Evolutionary conservation across 2,888 invertebrate species (phyloP), one percentile per base, ranked within the genome.

Genomic region (Campoplex nolae): DNA sequence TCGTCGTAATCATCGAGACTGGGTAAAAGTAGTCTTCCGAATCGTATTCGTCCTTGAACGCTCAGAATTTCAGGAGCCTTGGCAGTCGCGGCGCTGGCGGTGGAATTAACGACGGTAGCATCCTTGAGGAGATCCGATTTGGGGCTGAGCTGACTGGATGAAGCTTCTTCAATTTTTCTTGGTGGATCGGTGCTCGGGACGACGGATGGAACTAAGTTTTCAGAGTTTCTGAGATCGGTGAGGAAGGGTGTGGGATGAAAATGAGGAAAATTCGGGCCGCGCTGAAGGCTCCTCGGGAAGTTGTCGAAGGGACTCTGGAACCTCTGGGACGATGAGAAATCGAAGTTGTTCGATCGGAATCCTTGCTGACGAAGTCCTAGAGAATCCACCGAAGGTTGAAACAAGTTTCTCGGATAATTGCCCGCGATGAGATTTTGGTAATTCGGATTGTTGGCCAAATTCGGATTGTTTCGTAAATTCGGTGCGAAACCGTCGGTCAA

Each of bases 1-100:
- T 90, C 90, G 13, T 88, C 88, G 85, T 90, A 89, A 77, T 89
- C 88, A n/a, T 88, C 84, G 32, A 84, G 84, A 32, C 84, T 80
- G 6, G 90, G 89, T 42, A 85, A 81, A 65, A 89, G 86, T 3
- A 90, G 65, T 62, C 85, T 87, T n/a, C 83, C 88, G 38, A 89
- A 83, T 35, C 87, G 84, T 32, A 86, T 67, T 28, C 76, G 84
- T 45, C 81, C 82, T 11, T 83, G 85, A 54, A 87, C 79, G 70
- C 75, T 88, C 11, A 86, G 51, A 62, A 82, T 75, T 84, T 81
- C 70, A 7, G 88, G 86, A 42, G 65, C 62, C n/a, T 79, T 65
- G 38, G 77, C 65, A 3, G 77, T 32, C n/a, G 54, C 35, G 42
- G 32, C 18, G 51, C 11, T 56, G 11, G 58, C 54, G 23, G 85